These are phyloP conservation scores for Corythornis cristatus DNA, from an alignment of 2,113 vertebrate genomes.

Conservation along the genomic window DNA sequence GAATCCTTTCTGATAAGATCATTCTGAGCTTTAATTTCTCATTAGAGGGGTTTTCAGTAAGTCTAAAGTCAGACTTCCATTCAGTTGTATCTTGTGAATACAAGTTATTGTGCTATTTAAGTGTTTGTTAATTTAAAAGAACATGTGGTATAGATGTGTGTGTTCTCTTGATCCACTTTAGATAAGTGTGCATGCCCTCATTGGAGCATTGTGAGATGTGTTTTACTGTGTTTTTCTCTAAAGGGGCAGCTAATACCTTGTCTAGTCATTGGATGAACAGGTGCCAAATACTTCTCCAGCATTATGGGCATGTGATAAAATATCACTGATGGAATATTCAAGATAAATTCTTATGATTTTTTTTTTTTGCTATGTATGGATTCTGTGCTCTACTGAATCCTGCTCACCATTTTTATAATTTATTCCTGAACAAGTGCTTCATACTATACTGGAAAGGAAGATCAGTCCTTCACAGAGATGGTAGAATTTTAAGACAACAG, in stretches of 20 bases:
- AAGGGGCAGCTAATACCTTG: not conserved
- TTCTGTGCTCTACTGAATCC: not conserved
- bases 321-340: not conserved
- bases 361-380: not conserved
- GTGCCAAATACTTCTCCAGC: not conserved
- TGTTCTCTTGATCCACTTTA: constrained; percentile 65
- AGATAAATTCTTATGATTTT: not conserved
- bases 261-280: not conserved
- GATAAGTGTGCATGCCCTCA: constrained; percentile 42
- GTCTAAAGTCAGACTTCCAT: constrained; percentile 64
- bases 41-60: constrained; percentile 66
- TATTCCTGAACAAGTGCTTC: not conserved
- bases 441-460: not conserved
- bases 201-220: not conserved
- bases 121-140: constrained; percentile 67
- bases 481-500: accelerated
- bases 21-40: constrained; percentile 74
- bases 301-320: not conserved
- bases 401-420: not conserved
- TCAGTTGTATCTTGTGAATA: constrained; percentile 66
- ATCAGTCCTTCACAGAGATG: not conserved
- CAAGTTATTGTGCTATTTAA: constrained; percentile 69
- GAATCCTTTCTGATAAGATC: constrained; percentile 60
- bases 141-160: not conserved
- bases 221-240: not conserved